Conservation (phyloP, 2,113 vertebrate genomes). For the Semnopithecus entellus region DNA sequence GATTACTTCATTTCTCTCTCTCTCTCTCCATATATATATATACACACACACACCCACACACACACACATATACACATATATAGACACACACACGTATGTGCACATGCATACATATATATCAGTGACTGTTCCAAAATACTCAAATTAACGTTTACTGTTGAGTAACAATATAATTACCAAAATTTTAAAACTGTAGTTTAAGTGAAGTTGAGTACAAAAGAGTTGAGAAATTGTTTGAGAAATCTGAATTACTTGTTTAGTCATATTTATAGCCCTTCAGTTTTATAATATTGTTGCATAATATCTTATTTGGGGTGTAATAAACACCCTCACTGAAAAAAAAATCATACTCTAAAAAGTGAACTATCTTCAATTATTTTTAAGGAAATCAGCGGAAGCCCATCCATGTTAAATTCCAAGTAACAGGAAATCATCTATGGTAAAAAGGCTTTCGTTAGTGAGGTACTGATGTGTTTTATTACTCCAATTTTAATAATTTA, state of each 20-base stretch:
- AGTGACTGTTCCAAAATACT: too few relatives aligned
- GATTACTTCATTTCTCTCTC: not conserved
- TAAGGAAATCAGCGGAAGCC: not conserved
- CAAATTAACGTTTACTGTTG: not conserved
- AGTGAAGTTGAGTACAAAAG: not conserved
- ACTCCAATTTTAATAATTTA: not conserved
- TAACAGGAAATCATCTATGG: not conserved
- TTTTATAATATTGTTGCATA: not conserved
- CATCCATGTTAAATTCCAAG: not conserved
- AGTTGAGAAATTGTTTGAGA: not conserved
- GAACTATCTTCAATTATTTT: not conserved
- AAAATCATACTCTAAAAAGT: not conserved
- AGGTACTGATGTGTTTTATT: not conserved
- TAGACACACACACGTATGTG: too few relatives aligned
- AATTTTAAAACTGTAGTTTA: not conserved
- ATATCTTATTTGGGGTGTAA: not conserved
- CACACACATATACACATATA: fast-evolving
- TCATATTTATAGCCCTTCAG: not conserved
- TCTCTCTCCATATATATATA: not conserved
- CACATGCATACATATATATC: too few relatives aligned
- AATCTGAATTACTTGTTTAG: not conserved
- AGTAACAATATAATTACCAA: not conserved
- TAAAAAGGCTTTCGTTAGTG: not conserved
- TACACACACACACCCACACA: too few relatives aligned
- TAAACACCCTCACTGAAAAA: not conserved